A percentile compares a stretch with the other conserved stretches of the same genome.
Conservation (phyloP, 1,140 invertebrate species). For the Heterodera schachtii region DNA sequence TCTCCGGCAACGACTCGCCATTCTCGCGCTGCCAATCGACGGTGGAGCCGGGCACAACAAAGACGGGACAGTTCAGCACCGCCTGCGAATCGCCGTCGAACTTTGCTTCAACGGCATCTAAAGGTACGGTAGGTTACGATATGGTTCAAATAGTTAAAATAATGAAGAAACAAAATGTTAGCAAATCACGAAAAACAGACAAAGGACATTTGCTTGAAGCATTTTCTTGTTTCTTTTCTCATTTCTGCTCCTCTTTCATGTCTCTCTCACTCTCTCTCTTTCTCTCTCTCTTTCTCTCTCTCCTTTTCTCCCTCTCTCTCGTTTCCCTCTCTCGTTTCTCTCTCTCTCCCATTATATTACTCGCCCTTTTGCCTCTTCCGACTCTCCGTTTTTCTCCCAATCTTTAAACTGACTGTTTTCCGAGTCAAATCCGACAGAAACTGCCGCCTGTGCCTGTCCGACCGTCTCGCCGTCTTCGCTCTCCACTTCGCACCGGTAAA, state of each 20-base stretch:
- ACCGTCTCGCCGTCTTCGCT: slow-evolving; percentile 59
- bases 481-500: slow-evolving; percentile 64
- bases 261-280: neutral
- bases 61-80: slow-evolving; percentile 60
- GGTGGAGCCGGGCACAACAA: slow-evolving; percentile 61
- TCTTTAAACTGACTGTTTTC: slow-evolving; percentile 36
- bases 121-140: slow-evolving; percentile 18
- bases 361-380: too few relatives aligned
- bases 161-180: neutral
- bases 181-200: slow-evolving; percentile 15
- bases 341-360: neutral
- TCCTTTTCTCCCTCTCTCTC: neutral
- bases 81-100: slow-evolving; percentile 64
- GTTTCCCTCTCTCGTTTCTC: neutral
- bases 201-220: neutral
- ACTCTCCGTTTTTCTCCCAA: too few relatives aligned
- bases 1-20: slow-evolving; percentile 49
- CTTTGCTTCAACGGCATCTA: slow-evolving; percentile 49
- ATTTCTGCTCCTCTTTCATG: too few relatives aligned
- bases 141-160: neutral
- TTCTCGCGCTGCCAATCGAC: slow-evolving; percentile 53
- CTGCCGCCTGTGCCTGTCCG: slow-evolving; percentile 59
- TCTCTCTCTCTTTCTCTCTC: neutral
- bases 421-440: slow-evolving; percentile 58
- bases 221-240: neutral